Evolutionary conservation across 2,113 vertebrate genomes (phyloP).

Genomic region (Psittacus erithacus): DNA sequence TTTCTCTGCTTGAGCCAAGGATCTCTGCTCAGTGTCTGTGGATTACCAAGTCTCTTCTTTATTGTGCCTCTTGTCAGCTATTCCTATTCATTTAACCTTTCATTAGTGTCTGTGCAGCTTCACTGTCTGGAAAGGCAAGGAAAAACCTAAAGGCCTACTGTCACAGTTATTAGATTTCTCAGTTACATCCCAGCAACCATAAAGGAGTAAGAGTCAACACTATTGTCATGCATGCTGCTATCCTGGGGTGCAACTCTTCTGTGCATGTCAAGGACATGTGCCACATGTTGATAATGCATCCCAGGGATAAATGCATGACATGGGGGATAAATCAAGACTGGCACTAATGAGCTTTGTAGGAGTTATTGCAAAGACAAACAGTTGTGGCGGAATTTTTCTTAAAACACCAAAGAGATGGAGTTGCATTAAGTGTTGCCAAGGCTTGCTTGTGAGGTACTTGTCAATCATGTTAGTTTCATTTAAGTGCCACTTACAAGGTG

Average conservation of each 20-base stretch:
- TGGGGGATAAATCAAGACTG: slow-evolving; percentile 77
- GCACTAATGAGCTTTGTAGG: slow-evolving; percentile 82
- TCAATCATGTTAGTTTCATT: slow-evolving; percentile 73
- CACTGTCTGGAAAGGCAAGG: slow-evolving; percentile 88
- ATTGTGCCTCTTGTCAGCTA: slow-evolving; percentile 97
- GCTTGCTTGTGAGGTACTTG: slow-evolving; percentile 68
- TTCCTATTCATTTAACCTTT: slow-evolving; percentile 99
- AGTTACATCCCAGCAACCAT: slow-evolving; percentile 94
- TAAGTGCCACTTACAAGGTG: slow-evolving; percentile 56
- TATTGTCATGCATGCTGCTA: slow-evolving; percentile 80
- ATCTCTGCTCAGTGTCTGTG: slow-evolving; percentile 84
- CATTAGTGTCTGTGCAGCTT: slow-evolving; percentile 93
- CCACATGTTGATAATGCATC: slow-evolving; percentile 91
- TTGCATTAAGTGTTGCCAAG: slow-evolving; percentile 73
- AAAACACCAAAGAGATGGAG: slow-evolving; percentile 75
- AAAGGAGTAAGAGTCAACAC: slow-evolving; percentile 81
- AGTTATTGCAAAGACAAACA: slow-evolving; percentile 86
- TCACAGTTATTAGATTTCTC: slow-evolving; percentile 99
- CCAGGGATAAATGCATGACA: slow-evolving; percentile 77
- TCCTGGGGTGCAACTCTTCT: slow-evolving; percentile 85
- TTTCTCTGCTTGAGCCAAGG: slow-evolving; percentile 86
- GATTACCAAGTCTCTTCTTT: slow-evolving; percentile 86
- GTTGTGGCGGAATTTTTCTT: slow-evolving; percentile 86
- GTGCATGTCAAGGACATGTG: slow-evolving; percentile 93
- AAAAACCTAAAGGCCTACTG: slow-evolving; percentile 94